These are phyloP conservation scores for Formica exsecta DNA, from an alignment of 1,140 invertebrate species.

Conservation along the genomic window DNA sequence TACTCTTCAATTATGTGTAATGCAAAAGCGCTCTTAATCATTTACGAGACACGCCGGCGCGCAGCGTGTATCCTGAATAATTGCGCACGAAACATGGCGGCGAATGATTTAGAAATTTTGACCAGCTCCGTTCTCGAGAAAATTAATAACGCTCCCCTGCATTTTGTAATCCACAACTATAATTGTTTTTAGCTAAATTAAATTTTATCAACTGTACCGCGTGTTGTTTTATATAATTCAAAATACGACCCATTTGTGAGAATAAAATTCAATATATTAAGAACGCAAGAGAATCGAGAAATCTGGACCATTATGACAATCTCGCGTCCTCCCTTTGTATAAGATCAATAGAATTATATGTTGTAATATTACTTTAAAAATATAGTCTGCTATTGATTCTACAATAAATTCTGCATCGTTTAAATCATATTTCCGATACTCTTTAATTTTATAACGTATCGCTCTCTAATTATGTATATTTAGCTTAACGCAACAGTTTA, in stretches of 20 bases:
- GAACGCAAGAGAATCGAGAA: not conserved
- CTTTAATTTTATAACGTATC: not conserved
- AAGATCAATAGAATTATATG: no score
- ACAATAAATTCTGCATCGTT: no score
- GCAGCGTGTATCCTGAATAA: slow-evolving; percentile 49
- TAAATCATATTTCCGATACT: no score
- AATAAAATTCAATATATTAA: not conserved
- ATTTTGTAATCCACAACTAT: slow-evolving; percentile 40
- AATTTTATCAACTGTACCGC: not conserved
- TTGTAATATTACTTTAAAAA: no score
- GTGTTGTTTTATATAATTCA: slow-evolving; percentile 1
- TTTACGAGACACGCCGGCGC: slow-evolving; percentile 38
- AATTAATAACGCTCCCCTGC: slow-evolving; percentile 18
- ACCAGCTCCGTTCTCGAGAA: slow-evolving; percentile 23
- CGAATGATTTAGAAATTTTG: slow-evolving; percentile 44
- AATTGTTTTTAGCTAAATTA: not conserved
- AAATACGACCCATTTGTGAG: not conserved
- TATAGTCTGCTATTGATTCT: no score
- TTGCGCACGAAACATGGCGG: slow-evolving; percentile 33
- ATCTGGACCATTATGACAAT: not conserved
- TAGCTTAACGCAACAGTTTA: not conserved
- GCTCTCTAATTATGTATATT: not conserved
- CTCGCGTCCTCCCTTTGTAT: no score
- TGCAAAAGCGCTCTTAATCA: slow-evolving; percentile 60
- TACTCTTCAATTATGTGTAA: slow-evolving; percentile 57